These are phyloP conservation scores for Fissipunctia ypsillon DNA, from an alignment of 2,888 invertebrate species.

Conservation along the genomic window DNA sequence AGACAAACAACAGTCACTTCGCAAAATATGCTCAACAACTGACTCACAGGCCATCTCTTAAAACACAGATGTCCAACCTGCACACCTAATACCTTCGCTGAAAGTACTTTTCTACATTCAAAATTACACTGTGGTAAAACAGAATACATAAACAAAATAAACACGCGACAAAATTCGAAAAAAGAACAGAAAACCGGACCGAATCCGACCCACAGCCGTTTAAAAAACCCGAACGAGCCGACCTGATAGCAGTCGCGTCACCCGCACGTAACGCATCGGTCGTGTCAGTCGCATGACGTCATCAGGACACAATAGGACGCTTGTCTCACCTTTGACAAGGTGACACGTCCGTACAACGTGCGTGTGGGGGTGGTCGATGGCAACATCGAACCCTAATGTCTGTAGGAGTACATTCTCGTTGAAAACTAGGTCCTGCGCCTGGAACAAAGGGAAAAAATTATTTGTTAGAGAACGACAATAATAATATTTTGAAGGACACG, in stretches of 20 bases:
- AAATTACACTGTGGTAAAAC: constrained; percentile 31
- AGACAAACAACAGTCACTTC: not conserved
- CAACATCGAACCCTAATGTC: constrained; percentile 99
- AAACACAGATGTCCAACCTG: constrained; percentile 8
- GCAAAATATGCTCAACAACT: not conserved
- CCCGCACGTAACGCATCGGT: constrained; percentile 29
- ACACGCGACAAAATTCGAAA: constrained; percentile 14
- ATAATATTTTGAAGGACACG: not conserved
- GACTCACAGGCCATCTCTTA: constrained; percentile 12
- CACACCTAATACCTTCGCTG: constrained; percentile 10
- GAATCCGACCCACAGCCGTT: constrained; percentile 56
- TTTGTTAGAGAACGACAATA: not conserved
- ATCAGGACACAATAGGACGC: constrained; percentile 70
- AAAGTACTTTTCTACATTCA: constrained; percentile 7
- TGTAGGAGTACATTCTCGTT: constrained; percentile 99
- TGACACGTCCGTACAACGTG: constrained; percentile 99
- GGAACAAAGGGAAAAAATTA: constrained; percentile 70
- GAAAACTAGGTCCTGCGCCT: constrained; percentile 98
- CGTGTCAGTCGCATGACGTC: constrained; percentile 50
- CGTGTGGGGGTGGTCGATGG: constrained; percentile 99
- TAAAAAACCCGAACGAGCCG: constrained; percentile 56
- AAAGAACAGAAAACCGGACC: constrained; percentile 42
- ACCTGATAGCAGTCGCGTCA: constrained; percentile 28
- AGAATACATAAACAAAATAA: constrained; percentile 23
- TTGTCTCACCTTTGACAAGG: constrained; percentile 96